Base-by-base conservation (phyloP, 2,113 vertebrate genomes). In the Leucosticte australis region DNA sequence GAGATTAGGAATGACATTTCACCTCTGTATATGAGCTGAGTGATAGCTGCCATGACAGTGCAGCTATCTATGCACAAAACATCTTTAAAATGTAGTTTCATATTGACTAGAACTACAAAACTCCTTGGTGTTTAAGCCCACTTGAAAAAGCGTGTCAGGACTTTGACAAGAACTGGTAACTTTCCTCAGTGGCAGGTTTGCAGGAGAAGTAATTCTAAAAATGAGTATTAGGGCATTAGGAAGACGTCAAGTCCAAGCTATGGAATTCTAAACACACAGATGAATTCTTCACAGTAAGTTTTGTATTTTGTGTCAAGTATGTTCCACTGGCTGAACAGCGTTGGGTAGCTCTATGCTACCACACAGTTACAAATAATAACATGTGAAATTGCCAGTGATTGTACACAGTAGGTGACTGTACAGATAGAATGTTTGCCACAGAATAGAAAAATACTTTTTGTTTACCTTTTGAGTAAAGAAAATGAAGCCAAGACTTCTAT, bases 341-440 rank as follows among this genome's bases (percentile, higher is more conserved):
- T 35, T 37, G 15, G 42, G n/a, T 57, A 91, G 56, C 67, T 41
- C 22, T 87, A 39, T 75, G 44, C 23, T 69, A 52, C 67, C 62
- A 83, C 31, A 69, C n/a, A 71, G 84, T 81, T 91, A 86, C n/a
- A 92, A 94, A 95, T 78, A 89, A 91, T 67, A 94, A 67, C 0
- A 92, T 21, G 31, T 73, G 57, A 79, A 95, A 95, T 88, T 94
- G 26, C 50, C 53, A 82, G 60, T 49, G 77, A 86, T 65, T 93
- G 56, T 91, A 59, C 75, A 55, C 71, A 59, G 86, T 63, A 65
- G 42, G 57, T 65, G 76, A 79, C 57, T 11, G 20, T 35, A 82
- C n/a, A 79, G 57, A 79, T 13, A 62, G 70, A 91, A 80, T 27
- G 77, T 70, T 86, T 73, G 76, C 20, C 21, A 79, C 42, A 89